phyloP scores from a whole-genome alignment of 1,140 invertebrate species.

The Bactericera cockerelli region DNA sequence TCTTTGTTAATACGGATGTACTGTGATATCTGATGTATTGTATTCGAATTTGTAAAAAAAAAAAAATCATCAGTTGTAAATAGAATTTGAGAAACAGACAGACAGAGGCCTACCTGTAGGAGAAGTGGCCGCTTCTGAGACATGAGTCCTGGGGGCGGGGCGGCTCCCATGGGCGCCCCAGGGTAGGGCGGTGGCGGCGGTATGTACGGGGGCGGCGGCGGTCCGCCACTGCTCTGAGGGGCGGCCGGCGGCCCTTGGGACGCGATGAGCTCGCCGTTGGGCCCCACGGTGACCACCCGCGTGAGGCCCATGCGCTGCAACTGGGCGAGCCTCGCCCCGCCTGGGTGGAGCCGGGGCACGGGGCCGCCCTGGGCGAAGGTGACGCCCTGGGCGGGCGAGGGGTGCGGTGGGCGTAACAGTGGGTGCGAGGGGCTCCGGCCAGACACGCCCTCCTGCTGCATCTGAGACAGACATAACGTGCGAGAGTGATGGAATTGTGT shows the following conservation, averaged over 20 bases:
- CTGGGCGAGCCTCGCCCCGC: slow-evolving; percentile 14
- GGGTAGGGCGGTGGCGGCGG: slow-evolving; percentile 49
- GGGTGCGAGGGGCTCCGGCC: background rate
- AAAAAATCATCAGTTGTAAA: too few relatives aligned
- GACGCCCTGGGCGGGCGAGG: background rate
- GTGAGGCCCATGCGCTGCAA: slow-evolving; percentile 7
- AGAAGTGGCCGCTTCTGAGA: slow-evolving; percentile 43
- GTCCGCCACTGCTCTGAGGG: background rate
- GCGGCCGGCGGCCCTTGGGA: too few relatives aligned
- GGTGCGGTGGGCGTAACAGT: background rate
- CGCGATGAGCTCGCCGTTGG: background rate
- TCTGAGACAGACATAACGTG: too few relatives aligned
- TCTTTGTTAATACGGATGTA: too few relatives aligned
- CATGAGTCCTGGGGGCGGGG: slow-evolving; percentile 11
- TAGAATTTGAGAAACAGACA: too few relatives aligned
- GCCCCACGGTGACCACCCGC: slow-evolving; percentile 10
- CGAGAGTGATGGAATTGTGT: too few relatives aligned
- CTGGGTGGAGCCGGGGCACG: background rate
- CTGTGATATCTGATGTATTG: too few relatives aligned
- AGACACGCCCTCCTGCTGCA: background rate
- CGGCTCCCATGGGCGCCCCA: slow-evolving; percentile 29
- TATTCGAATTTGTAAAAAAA: too few relatives aligned
- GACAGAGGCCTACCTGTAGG: slow-evolving; percentile 43
- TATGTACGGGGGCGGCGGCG: slow-evolving; percentile 42
- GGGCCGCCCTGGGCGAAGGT: background rate